Conservation (phyloP, 2,888 invertebrate species). For the Watsonalla cultraria region DNA sequence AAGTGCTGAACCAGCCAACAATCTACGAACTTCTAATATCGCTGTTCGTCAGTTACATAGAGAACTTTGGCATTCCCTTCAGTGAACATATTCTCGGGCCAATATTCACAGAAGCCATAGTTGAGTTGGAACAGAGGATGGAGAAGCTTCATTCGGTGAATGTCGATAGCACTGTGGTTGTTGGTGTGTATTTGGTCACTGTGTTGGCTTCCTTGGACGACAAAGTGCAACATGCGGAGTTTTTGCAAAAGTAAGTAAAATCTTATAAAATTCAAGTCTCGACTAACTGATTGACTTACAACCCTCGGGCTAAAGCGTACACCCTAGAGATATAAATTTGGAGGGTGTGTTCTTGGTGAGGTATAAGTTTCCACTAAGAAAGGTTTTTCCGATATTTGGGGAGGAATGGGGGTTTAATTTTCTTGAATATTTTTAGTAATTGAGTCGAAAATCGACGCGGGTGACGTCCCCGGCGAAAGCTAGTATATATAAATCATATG, state of each 20-base stretch:
- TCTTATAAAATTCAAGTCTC: background rate
- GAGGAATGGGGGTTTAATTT: no score
- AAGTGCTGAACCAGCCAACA: slow-evolving; percentile 49
- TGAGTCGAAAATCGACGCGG: no score
- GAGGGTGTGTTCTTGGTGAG: no score
- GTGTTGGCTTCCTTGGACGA: slow-evolving; percentile 74
- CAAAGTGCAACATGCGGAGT: slow-evolving; percentile 67
- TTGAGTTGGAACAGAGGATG: slow-evolving; percentile 80
- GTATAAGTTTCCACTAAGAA: no score
- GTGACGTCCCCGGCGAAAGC: no score
- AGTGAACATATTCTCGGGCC: slow-evolving; percentile 77
- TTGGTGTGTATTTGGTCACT: slow-evolving; percentile 80
- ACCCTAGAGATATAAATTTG: no score
- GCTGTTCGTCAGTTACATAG: slow-evolving; percentile 67
- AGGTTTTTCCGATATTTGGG: no score
- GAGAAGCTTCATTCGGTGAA: slow-evolving; percentile 74
- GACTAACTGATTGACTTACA: background rate
- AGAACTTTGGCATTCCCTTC: slow-evolving; percentile 83
- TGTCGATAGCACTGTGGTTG: slow-evolving; percentile 75
- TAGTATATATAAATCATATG: no score
- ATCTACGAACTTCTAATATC: slow-evolving; percentile 58
- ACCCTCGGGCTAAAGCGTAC: no score
- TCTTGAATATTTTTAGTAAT: no score
- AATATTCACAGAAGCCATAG: slow-evolving; percentile 76
- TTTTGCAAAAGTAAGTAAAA: slow-evolving; percentile 78